phyloP scores from a whole-genome alignment of 2,888 invertebrate genomes.

The Ariolimax columbianus region DNA sequence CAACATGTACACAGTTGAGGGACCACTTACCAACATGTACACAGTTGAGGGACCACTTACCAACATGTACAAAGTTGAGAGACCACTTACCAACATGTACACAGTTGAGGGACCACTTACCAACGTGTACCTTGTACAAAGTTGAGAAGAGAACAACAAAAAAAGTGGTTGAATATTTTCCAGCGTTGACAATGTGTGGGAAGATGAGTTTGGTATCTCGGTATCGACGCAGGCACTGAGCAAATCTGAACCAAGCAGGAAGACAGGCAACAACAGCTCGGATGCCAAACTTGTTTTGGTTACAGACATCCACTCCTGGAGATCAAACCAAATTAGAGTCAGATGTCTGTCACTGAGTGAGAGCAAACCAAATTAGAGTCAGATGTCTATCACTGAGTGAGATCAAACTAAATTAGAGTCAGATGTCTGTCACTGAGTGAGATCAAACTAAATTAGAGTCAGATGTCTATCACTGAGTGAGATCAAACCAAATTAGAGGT shows the following conservation, averaged over 20 bases:
- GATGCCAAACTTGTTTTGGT: constrained; percentile 82
- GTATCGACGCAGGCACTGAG: constrained; percentile 96
- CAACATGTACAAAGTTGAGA: constrained; percentile 82
- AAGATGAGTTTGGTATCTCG: constrained; percentile 86
- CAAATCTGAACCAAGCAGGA: constrained; percentile 98
- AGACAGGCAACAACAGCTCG: constrained; percentile 92
- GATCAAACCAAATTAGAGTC: background rate
- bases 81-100: constrained; percentile 82
- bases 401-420: no score
- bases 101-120: constrained; percentile 79
- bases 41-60: constrained; percentile 81
- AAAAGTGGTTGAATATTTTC: constrained; percentile 98
- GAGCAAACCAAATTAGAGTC: no score
- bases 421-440: no score
- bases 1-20: constrained; percentile 81
- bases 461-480: no score
- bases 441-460: no score
- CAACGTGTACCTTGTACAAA: constrained; percentile 82
- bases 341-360: background rate
- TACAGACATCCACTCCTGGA: constrained; percentile 62
- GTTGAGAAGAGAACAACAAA: constrained; percentile 89
- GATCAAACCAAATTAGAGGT: no score
- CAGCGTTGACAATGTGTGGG: constrained; percentile 97
- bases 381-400: background rate
- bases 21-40: constrained; percentile 82